Conservation (phyloP, 2,888 invertebrate species). For the Hyppa rectilinea region DNA sequence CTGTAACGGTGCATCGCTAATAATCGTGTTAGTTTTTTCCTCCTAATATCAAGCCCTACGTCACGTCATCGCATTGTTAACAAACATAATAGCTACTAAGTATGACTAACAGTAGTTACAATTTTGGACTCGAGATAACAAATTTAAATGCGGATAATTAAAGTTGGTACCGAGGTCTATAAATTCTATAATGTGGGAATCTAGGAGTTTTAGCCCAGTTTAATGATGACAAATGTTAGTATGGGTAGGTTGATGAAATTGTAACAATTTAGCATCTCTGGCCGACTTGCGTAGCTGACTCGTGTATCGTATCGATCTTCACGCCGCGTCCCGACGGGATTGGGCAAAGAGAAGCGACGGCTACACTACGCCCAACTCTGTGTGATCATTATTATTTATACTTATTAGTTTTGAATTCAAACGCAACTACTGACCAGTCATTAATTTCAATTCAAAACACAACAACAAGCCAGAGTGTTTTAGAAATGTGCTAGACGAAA, state of each 20-base stretch:
- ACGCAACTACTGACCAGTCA: neutral
- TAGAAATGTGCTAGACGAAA: neutral
- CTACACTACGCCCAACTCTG: conserved; percentile 32
- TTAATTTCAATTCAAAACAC: conserved; percentile 5
- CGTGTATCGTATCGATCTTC: conserved; percentile 63
- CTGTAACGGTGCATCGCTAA: conserved; percentile 38
- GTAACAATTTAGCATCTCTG: conserved; percentile 47
- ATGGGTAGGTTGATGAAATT: conserved; percentile 18
- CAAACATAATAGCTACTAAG: conserved; percentile 21
- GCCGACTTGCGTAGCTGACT: conserved; percentile 55
- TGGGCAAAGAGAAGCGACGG: conserved; percentile 50
- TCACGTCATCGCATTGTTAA: conserved; percentile 48
- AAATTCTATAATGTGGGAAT: neutral
- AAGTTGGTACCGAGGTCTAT: neutral
- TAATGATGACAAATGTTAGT: conserved; percentile 1
- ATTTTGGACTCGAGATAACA: conserved; percentile 37
- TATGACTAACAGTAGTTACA: conserved; percentile 31
- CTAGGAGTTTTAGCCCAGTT: neutral
- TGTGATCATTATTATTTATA: conserved; percentile 30
- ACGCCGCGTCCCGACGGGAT: conserved; percentile 60
- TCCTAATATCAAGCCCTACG: conserved; percentile 47
- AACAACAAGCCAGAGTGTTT: neutral
- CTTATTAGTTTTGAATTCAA: conserved; percentile 12
- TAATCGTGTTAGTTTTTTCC: conserved; percentile 53
- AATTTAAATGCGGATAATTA: conserved; percentile 15